Evolutionary conservation across 1,140 invertebrate genomes (phyloP).

Genomic region (Sarcophaga bullata): DNA sequence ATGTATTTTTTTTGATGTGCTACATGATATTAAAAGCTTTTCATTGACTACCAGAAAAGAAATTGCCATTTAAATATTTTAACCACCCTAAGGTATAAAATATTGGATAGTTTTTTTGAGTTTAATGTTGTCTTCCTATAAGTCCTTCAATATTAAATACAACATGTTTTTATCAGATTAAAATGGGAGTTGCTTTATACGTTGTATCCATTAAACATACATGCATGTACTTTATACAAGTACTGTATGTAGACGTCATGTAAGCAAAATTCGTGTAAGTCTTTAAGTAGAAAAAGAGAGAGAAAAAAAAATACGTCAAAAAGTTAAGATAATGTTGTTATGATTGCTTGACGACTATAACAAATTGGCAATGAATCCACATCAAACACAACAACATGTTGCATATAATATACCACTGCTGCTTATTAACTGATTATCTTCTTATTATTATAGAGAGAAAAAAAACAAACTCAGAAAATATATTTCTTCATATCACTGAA

Average conservation of each 20-base stretch:
- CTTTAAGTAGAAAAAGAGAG: neutral
- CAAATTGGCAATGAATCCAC: neutral
- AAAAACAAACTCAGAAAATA: neutral
- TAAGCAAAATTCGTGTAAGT: neutral
- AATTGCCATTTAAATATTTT: too few species aligned
- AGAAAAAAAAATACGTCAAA: neutral
- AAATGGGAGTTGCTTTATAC: neutral
- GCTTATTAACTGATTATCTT: constrained; percentile 10
- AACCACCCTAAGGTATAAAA: too few species aligned
- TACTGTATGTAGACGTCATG: neutral
- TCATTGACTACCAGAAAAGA: too few species aligned
- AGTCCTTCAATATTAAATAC: neutral
- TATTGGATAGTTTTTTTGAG: neutral
- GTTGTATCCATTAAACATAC: too few species aligned
- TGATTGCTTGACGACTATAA: neutral
- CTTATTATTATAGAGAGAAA: neutral
- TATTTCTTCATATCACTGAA: neutral
- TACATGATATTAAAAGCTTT: too few species aligned
- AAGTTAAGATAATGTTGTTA: neutral
- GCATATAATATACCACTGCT: neutral
- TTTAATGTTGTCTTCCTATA: neutral
- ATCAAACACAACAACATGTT: too few species aligned
- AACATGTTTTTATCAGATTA: neutral
- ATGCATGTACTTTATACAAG: neutral
- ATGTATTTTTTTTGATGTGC: too few species aligned